Conservation (phyloP, 2,797 vertebrate species). For the Parotocinclus haroldoi region DNA sequence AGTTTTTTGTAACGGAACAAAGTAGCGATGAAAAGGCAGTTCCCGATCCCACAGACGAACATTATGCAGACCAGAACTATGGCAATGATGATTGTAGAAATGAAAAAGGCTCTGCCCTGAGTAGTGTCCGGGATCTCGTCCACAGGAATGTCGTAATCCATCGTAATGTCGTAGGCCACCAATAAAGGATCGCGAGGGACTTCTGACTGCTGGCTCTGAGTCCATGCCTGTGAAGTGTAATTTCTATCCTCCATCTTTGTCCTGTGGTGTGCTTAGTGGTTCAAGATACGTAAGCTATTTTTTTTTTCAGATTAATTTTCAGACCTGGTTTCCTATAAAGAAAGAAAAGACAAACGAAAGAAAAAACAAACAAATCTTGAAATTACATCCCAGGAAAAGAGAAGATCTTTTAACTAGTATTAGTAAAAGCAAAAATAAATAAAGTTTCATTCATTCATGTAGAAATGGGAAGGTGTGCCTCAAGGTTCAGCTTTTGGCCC, state of each 20-base stretch:
- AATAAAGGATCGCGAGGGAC: slow-evolving; percentile 67
- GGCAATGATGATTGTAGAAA: slow-evolving; percentile 86
- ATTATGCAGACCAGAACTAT: slow-evolving; percentile 88
- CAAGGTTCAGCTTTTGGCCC: too few species aligned
- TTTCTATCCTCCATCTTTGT: slow-evolving; percentile 66
- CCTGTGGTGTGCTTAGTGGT: not conserved
- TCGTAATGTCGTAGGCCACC: slow-evolving; percentile 62
- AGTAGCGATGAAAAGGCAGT: slow-evolving; percentile 88
- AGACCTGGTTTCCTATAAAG: too few species aligned
- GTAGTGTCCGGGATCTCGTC: slow-evolving; percentile 86
- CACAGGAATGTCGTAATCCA: slow-evolving; percentile 81
- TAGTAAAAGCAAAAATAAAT: too few species aligned
- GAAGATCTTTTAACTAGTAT: too few species aligned
- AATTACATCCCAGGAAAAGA: too few species aligned
- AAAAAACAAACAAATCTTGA: too few species aligned
- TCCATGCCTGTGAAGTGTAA: slow-evolving; percentile 50
- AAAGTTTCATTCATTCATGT: too few species aligned
- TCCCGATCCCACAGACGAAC: slow-evolving; percentile 90
- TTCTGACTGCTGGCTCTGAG: slow-evolving; percentile 47
- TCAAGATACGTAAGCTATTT: not conserved
- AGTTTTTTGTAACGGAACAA: slow-evolving; percentile 90
- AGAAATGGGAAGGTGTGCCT: too few species aligned
- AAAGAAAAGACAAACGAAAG: too few species aligned
- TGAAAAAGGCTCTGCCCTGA: slow-evolving; percentile 84
- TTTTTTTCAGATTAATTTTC: too few species aligned